A percentile compares a stretch with the other conserved stretches of the same genome.
Conservation (phyloP, 2,113 vertebrate genomes). For the Cryptotis parvus region DNA sequence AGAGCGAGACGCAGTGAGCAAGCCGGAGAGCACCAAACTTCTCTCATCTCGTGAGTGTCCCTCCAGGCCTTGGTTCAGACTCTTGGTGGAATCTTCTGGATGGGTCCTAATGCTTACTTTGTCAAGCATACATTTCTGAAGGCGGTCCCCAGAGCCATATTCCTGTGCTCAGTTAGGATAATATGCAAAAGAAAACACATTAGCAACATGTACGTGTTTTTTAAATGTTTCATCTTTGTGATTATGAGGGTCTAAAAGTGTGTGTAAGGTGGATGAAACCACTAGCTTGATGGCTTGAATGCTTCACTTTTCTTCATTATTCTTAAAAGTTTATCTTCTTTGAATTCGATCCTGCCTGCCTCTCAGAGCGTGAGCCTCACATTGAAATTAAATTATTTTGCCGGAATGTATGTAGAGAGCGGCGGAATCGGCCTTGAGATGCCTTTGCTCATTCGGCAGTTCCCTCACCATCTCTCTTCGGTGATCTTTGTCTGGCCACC, state of each 20-base stretch:
- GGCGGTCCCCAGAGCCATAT: neutral
- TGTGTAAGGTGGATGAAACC: neutral
- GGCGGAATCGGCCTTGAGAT: neutral
- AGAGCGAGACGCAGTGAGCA: neutral
- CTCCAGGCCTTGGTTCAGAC: constrained; percentile 37
- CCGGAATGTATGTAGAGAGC: neutral
- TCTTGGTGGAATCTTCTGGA: constrained; percentile 36
- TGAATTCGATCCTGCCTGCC: constrained; percentile 19
- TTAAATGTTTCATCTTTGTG: constrained; percentile 7
- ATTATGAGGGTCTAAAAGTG: neutral
- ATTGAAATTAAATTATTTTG: constrained; percentile 23
- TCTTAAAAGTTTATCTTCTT: constrained; percentile 28
- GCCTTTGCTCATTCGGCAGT: neutral
- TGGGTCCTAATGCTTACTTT: constrained; percentile 27
- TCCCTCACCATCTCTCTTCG: neutral
- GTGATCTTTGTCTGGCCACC: neutral
- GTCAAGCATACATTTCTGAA: constrained; percentile 62
- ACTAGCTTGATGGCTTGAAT: constrained; percentile 44
- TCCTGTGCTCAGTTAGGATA: constrained; percentile 23
- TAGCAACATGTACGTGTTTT: neutral
- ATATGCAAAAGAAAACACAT: neutral
- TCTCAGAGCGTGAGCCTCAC: constrained; percentile 24
- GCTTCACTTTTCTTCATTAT: neutral
- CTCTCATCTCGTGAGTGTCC: too few relatives aligned
- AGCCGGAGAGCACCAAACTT: neutral